These are phyloP conservation scores for Rhodeus uyekii DNA, from an alignment of 2,797 vertebrate species.

Conservation along the genomic window DNA sequence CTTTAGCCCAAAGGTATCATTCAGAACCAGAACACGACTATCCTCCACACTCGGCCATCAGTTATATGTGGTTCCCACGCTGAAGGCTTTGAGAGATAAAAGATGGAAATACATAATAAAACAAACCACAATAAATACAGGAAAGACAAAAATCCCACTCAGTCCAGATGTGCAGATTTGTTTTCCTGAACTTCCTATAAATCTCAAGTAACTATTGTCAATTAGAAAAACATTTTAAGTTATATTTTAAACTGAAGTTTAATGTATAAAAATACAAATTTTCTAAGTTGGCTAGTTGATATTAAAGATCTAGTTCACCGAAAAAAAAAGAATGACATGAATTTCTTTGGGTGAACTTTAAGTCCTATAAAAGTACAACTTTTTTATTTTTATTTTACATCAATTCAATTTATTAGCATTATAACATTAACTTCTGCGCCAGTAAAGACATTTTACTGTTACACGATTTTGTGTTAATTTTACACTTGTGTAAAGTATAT, in stretches of 20 bases:
- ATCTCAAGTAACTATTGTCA: conserved; percentile 17
- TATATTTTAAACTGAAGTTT: conserved; percentile 14
- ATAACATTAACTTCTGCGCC: no score
- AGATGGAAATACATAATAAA: conserved; percentile 52
- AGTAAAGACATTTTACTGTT: no score
- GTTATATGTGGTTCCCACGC: conserved; percentile 48
- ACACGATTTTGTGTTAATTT: no score
- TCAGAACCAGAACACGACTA: conserved; percentile 32
- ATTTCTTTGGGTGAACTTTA: background rate
- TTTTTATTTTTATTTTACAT: no score
- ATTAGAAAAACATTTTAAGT: background rate
- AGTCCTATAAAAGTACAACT: background rate
- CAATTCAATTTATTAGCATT: no score
- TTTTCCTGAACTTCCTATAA: conserved; percentile 38
- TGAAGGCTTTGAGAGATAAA: conserved; percentile 42
- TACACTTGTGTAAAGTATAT: no score
- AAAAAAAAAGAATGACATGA: background rate
- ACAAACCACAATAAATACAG: conserved; percentile 53
- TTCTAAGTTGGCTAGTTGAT: background rate
- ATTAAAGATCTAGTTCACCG: background rate
- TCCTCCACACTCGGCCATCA: conserved; percentile 42
- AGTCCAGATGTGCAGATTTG: conserved; percentile 37
- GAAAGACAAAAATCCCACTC: conserved; percentile 45
- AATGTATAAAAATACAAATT: background rate
- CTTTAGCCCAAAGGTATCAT: conserved; percentile 55